Evolutionary conservation across 2,888 invertebrate genomes (phyloP).

Genomic region (Epinotia demarniana): DNA sequence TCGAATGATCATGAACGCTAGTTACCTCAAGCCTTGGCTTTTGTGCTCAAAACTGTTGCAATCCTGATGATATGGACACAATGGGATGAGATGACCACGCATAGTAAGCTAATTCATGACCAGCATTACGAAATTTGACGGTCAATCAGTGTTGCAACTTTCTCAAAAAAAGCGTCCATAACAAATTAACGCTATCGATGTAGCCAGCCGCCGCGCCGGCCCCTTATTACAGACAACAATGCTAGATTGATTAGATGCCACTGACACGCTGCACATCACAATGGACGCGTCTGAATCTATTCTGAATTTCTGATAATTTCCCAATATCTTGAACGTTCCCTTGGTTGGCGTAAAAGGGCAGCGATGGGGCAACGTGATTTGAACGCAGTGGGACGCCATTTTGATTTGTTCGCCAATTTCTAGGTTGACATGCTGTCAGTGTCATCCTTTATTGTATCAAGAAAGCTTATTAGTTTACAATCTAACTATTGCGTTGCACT

Average conservation of each 20-base stretch:
- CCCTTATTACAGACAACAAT: conserved; percentile 41
- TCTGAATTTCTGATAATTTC: conserved; percentile 34
- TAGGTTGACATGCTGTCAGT: conserved; percentile 28
- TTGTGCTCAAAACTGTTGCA: conserved; percentile 29
- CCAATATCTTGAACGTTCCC: conserved; percentile 24
- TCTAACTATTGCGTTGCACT: neutral
- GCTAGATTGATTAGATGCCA: conserved; percentile 40
- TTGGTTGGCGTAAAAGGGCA: conserved; percentile 36
- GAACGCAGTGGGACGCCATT: conserved; percentile 37
- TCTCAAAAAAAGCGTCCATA: conserved; percentile 39
- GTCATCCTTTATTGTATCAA: conserved; percentile 27
- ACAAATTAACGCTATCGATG: conserved; percentile 37
- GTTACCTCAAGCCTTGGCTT: conserved; percentile 35
- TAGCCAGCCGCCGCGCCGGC: conserved; percentile 9
- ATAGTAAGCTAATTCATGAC: conserved; percentile 33
- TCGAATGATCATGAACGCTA: conserved; percentile 25
- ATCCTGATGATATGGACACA: conserved; percentile 15
- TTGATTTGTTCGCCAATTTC: conserved; percentile 34
- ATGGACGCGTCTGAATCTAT: conserved; percentile 13
- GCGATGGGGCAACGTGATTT: conserved; percentile 30
- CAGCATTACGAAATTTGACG: conserved; percentile 38
- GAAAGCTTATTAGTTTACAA: neutral
- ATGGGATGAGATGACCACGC: conserved; percentile 36
- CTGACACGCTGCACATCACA: conserved; percentile 24
- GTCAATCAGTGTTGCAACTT: conserved; percentile 41